Evolutionary conservation across 2,888 invertebrate species (phyloP), one percentile per base, ranked within the genome.

Genomic region (Sminthurinus aureus): DNA sequence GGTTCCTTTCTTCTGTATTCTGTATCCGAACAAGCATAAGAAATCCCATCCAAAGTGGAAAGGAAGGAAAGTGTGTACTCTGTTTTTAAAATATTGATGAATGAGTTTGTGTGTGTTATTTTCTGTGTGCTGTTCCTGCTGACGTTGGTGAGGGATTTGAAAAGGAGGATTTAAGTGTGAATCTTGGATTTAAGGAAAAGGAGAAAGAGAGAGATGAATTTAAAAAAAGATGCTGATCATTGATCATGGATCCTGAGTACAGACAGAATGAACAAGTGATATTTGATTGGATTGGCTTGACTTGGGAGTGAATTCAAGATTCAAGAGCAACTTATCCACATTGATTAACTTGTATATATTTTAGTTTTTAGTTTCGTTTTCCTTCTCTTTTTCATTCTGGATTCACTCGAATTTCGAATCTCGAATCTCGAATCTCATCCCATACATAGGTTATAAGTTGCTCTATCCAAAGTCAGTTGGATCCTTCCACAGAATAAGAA

Each of bases 251-350:
- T 15, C 6, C 58, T 9, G 9, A 18, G 58, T 58, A 58, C 58
- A 38, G 38, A 38, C 24, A 15, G 26, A 71, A 71, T 71, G 71
- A 71, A 71, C 24, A 71, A 71, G 24, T 24, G 24, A 24, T 71
- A 24, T 24, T 71, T 71, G 22, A 71, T 71, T 71, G 71, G 71
- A 71, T 71, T 2, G 71, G 26, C 22, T 71, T 71, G 71, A 71
- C n/a, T n/a, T 38, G 38, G 38, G 38, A 38, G 38, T 1, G 38
- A 38, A 38, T 38, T 38, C 38, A 67, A 20, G 67, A 38, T 38
- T 38, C 38, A 67, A 20, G 67, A 71, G 71, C 13, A 71, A 26
- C 22, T 71, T 71, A n/a, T 71, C 71, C 24, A 22, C 24, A 71
- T 26, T 71, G 71, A 71, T 71, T 20, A 69, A 69, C n/a, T 69